Conservation (phyloP, 2,888 invertebrate species). For the Phania funesta region DNA sequence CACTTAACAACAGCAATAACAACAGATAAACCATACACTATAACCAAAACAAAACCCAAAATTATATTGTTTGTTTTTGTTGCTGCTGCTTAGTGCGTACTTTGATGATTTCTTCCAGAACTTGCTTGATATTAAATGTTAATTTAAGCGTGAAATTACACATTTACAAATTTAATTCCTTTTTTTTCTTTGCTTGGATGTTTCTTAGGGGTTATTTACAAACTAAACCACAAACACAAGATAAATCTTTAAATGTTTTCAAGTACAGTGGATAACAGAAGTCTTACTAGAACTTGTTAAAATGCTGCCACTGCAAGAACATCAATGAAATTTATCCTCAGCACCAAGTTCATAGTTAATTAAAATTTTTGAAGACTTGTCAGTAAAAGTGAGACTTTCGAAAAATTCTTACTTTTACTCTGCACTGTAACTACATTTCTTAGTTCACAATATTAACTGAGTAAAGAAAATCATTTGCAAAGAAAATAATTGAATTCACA, state of each 20-base stretch:
- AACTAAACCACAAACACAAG: slow-evolving; percentile 17
- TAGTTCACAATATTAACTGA: background rate
- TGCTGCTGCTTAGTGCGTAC: slow-evolving; percentile 45
- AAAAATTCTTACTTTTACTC: background rate
- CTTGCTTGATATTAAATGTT: slow-evolving; percentile 74
- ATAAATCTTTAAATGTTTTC: background rate
- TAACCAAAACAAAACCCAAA: background rate
- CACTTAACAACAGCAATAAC: background rate
- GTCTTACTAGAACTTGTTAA: background rate
- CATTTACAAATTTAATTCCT: slow-evolving; percentile 69
- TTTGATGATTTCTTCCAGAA: slow-evolving; percentile 37
- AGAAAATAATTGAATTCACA: slow-evolving; percentile 27
- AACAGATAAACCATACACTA: slow-evolving; percentile 20
- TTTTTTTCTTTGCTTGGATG: background rate
- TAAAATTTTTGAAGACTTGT: no score
- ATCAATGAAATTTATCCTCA: no score
- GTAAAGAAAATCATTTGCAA: background rate
- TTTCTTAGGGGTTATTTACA: slow-evolving; percentile 12
- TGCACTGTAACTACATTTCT: background rate
- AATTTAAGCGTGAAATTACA: slow-evolving; percentile 78
- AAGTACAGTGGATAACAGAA: background rate
- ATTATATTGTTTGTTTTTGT: slow-evolving; percentile 15
- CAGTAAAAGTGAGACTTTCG: background rate
- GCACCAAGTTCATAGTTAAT: no score
- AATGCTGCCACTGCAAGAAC: no score